A percentile compares a stretch with the other conserved stretches of the same genome.
Evolutionary conservation across 1,140 invertebrate species (phyloP).

Genomic region (Lordiphosa clarofinis): DNA sequence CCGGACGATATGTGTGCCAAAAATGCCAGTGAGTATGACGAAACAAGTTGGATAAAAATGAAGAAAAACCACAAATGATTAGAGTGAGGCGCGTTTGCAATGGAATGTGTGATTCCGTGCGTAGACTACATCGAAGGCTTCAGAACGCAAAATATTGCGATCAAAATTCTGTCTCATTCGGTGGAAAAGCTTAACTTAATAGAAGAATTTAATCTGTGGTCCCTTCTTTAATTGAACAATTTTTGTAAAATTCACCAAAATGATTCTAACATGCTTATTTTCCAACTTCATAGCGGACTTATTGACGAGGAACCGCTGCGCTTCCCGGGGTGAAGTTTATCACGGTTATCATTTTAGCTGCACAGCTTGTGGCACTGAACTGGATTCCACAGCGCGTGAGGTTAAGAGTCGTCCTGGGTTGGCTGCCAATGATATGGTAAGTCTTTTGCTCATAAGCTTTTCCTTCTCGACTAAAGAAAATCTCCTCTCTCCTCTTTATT

Average conservation of each 20-base stretch:
- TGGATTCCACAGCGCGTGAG: constrained; percentile 95
- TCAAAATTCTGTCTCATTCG: too few species aligned
- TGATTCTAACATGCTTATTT: neutral
- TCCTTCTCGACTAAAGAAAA: neutral
- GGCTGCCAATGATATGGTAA: constrained; percentile 91
- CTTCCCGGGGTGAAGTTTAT: constrained; percentile 97
- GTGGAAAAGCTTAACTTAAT: too few species aligned
- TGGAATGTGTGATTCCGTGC: too few species aligned
- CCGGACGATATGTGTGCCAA: constrained; percentile 98
- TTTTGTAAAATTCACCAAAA: too few species aligned
- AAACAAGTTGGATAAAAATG: too few species aligned
- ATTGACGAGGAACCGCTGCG: constrained; percentile 98
- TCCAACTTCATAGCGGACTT: constrained; percentile 85
- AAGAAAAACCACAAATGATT: too few species aligned
- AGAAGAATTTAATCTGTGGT: too few species aligned
- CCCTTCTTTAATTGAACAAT: too few species aligned
- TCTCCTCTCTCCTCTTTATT: constrained; percentile 15
- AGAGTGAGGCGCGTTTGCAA: too few species aligned
- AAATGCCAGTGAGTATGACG: constrained; percentile 94
- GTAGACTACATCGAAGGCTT: too few species aligned
- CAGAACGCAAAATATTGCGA: too few species aligned
- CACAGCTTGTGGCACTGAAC: constrained; percentile 91
- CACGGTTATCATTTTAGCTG: constrained; percentile 99
- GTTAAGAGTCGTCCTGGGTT: constrained; percentile 94
- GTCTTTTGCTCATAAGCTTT: neutral